phyloP scores from a whole-genome alignment of 37 sponge, comb jelly and placozoan genomes.

The Aphrocallistes beatrix region DNA sequence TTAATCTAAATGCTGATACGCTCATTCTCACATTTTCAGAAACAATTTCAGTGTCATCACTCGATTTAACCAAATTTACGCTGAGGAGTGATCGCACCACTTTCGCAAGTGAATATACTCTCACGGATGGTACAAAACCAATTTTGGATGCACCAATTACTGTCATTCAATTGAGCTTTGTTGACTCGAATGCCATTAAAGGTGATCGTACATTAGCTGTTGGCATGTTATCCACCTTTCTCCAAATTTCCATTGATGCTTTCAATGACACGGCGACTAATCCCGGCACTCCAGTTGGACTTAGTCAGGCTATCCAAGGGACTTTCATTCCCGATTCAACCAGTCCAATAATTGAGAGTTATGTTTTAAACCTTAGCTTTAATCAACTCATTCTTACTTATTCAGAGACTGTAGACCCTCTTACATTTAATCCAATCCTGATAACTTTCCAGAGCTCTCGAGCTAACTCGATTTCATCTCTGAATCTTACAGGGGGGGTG shows the following conservation, averaged over 20 bases:
- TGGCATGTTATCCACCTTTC: background rate
- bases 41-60: conserved; percentile 41
- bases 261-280: conserved; percentile 20
- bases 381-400: conserved; percentile 36
- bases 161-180: conserved; percentile 22
- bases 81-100: conserved; percentile 13
- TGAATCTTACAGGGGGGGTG: conserved; percentile 20
- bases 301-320: conserved; percentile 7
- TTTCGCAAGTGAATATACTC: background rate
- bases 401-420: conserved; percentile 62
- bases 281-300: background rate
- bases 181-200: conserved; percentile 55
- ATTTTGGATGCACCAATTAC: conserved; percentile 20
- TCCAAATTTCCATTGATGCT: background rate
- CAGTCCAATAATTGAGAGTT: conserved; percentile 20
- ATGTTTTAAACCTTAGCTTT: background rate
- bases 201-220: conserved; percentile 36
- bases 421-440: conserved; percentile 27
- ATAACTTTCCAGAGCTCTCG: conserved; percentile 40
- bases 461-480: background rate
- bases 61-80: conserved; percentile 31
- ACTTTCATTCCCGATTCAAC: conserved; percentile 6
- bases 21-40: conserved; percentile 70
- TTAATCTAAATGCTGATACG: conserved; percentile 46
- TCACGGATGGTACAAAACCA: background rate